These are phyloP conservation scores for Stictonetta naevosa DNA, from an alignment of 2,113 vertebrate genomes.

Conservation along the genomic window DNA sequence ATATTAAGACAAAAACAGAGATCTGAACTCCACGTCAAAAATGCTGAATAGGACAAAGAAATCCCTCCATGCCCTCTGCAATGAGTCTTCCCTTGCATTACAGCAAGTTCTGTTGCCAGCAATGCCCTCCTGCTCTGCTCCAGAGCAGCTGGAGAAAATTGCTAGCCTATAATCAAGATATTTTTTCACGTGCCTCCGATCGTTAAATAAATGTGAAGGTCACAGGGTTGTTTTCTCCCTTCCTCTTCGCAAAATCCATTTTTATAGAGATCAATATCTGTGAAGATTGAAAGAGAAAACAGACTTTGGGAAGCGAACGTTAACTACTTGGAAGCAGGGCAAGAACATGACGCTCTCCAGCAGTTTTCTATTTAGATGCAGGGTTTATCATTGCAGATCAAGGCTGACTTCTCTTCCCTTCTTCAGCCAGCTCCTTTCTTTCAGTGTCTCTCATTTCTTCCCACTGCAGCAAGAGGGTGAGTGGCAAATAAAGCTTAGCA, in stretches of 20 bases:
- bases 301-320: not conserved
- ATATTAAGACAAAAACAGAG: rapidly evolving
- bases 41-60: not conserved
- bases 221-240: not conserved
- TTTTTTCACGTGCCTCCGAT: slow-evolving; percentile 4
- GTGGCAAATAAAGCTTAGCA: not conserved
- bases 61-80: not conserved
- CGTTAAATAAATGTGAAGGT: not conserved
- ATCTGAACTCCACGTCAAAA: not conserved
- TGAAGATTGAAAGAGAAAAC: not conserved
- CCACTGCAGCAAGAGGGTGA: not conserved
- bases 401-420: not conserved
- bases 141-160: not conserved
- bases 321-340: not conserved
- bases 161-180: not conserved
- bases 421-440: not conserved
- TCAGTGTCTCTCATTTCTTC: not conserved
- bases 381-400: not conserved
- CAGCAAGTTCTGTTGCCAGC: not conserved
- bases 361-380: not conserved
- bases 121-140: not conserved
- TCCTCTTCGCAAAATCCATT: slow-evolving; percentile 15
- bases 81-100: not conserved
- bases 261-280: slow-evolving; percentile 1
- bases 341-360: not conserved